These are phyloP conservation scores for Meloidogyne hapla DNA, from an alignment of 1,140 invertebrate genomes.

Conservation along the genomic window DNA sequence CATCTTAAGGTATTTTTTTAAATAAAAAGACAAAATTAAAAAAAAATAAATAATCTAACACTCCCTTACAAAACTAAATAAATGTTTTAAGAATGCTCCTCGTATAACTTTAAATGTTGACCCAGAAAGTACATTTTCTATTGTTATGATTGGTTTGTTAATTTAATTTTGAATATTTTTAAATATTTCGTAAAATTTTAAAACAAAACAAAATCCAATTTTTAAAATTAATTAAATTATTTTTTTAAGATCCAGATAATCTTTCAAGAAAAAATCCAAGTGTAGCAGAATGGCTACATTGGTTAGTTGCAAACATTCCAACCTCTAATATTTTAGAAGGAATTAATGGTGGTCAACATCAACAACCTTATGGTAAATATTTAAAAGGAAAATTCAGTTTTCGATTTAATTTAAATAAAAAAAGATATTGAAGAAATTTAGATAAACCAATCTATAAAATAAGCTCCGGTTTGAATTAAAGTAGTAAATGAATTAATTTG, in stretches of 20 bases:
- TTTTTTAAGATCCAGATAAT: slow-evolving; percentile 61
- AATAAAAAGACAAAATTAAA: no score
- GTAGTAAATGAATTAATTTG: no score
- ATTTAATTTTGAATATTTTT: neutral
- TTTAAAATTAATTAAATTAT: slow-evolving; percentile 8
- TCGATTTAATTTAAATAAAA: no score
- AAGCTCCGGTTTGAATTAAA: no score
- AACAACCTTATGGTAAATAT: slow-evolving; percentile 56
- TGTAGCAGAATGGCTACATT: slow-evolving; percentile 64
- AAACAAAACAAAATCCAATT: no score
- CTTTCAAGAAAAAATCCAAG: slow-evolving; percentile 61
- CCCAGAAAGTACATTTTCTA: slow-evolving; percentile 58
- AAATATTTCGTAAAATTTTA: slow-evolving; percentile 29
- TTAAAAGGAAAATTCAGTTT: no score
- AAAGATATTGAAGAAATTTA: no score
- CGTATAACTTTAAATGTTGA: slow-evolving; percentile 60
- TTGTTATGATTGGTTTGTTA: slow-evolving; percentile 61
- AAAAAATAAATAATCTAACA: no score
- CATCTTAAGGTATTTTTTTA: slow-evolving; percentile 50
- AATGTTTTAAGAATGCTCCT: slow-evolving; percentile 53
- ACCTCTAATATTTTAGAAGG: slow-evolving; percentile 54
- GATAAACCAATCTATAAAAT: no score
- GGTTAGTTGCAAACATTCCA: slow-evolving; percentile 62
- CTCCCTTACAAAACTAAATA: neutral
- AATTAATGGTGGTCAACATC: slow-evolving; percentile 55